phyloP scores from a whole-genome alignment of 2,797 vertebrate species.

The Enteromius trimaculatus region DNA sequence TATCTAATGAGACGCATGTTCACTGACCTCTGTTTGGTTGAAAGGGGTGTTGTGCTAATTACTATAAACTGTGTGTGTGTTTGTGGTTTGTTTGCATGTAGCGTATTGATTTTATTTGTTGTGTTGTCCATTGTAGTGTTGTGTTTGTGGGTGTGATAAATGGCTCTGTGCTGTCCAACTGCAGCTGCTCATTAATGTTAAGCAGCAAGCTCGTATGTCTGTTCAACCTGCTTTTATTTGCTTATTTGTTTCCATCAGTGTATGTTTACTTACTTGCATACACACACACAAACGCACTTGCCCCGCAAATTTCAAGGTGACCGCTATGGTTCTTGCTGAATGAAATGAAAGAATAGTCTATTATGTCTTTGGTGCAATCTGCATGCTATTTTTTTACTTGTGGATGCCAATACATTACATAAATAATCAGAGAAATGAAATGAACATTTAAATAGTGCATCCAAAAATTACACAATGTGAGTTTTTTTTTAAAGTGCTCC shows the following conservation, averaged over 20 bases:
- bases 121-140: constrained; percentile 9
- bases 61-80: neutral
- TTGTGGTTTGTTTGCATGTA: neutral
- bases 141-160: constrained; percentile 21
- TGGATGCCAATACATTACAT: neutral
- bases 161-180: constrained; percentile 5
- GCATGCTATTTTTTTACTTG: neutral
- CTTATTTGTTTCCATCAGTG: constrained; percentile 35
- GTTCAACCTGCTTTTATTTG: constrained; percentile 34
- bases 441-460: neutral
- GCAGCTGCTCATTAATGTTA: constrained; percentile 37
- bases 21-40: neutral
- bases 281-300: neutral
- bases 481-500: neutral
- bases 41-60: neutral
- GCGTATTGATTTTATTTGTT: neutral
- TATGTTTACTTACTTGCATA: constrained; percentile 1
- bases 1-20: neutral
- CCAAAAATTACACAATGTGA: neutral
- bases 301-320: constrained; percentile 22
- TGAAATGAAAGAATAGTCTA: constrained; percentile 1
- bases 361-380: neutral
- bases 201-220: neutral
- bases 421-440: neutral
- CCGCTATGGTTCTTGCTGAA: neutral